phyloP scores from a whole-genome alignment of 2,113 vertebrate species.

The Hemiscyllium ocellatum region DNA sequence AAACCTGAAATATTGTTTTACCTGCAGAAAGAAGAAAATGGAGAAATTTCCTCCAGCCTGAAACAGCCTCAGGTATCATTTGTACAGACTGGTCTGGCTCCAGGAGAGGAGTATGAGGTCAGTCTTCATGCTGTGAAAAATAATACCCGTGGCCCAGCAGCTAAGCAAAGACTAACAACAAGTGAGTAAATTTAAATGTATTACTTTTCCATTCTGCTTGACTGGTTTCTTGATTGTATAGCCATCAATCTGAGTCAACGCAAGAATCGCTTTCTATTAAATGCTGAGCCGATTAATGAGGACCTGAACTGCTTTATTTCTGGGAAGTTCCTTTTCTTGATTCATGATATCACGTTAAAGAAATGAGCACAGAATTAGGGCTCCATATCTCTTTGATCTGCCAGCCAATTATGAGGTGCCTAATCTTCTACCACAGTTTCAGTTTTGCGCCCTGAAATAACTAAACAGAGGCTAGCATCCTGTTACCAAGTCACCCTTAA shows the following conservation, averaged over 20 bases:
- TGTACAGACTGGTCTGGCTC: conserved; percentile 82
- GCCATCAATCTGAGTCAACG: neutral
- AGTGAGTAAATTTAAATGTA: conserved; percentile 61
- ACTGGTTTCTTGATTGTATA: neutral
- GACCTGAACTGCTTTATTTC: neutral
- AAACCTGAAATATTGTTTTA: neutral
- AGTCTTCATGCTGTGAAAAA: conserved; percentile 89
- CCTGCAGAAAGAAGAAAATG: conserved; percentile 88
- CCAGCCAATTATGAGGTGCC: neutral
- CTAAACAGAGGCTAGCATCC: too few relatives aligned
- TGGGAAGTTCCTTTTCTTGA: neutral
- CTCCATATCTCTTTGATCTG: neutral
- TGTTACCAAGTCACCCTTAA: too few relatives aligned
- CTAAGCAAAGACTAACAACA: conserved; percentile 76
- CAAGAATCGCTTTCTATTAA: neutral
- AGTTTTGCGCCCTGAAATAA: neutral
- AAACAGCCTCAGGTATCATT: conserved; percentile 79
- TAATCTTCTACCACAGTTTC: neutral
- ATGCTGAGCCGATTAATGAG: neutral
- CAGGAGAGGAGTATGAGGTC: conserved; percentile 92
- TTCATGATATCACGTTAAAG: neutral
- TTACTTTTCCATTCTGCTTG: neutral
- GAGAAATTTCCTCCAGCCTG: conserved; percentile 78
- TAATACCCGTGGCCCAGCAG: conserved; percentile 77
- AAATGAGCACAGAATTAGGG: neutral